A percentile compares a stretch with the other conserved stretches of the same genome.
phyloP scores from a whole-genome alignment of 2,888 invertebrate genomes.

The Mimas tiliae region DNA sequence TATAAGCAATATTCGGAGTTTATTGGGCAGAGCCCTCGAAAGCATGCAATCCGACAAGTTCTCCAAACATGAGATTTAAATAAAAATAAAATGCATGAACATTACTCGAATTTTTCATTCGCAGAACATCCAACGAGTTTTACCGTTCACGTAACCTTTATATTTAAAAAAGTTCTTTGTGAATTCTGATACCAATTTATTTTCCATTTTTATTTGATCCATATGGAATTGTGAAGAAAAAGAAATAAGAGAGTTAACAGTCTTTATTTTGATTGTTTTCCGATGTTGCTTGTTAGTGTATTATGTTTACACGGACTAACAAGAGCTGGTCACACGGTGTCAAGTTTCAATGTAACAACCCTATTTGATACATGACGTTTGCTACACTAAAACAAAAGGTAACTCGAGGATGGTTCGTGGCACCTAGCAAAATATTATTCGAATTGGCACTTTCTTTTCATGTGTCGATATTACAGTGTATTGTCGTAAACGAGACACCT shows the following conservation, averaged over 20 bases:
- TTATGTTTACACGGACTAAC: slow-evolving; percentile 27
- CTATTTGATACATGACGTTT: slow-evolving; percentile 20
- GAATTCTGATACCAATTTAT: too few species aligned
- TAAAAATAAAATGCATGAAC: slow-evolving; percentile 5
- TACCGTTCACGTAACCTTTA: slow-evolving; percentile 2
- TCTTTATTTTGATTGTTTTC: slow-evolving; percentile 45
- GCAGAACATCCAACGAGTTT: background rate
- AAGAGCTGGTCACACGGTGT: slow-evolving; percentile 20
- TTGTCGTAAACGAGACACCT: slow-evolving; percentile 15
- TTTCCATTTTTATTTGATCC: too few species aligned
- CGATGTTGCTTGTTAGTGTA: slow-evolving; percentile 50
- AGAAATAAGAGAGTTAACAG: too few species aligned
- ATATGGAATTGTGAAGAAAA: background rate
- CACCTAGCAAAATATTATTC: slow-evolving; percentile 18
- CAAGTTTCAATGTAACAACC: background rate
- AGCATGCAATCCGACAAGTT: slow-evolving; percentile 2
- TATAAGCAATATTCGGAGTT: too few species aligned
- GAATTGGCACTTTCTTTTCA: slow-evolving; percentile 22
- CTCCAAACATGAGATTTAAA: slow-evolving; percentile 2
- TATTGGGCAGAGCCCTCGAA: slow-evolving; percentile 9
- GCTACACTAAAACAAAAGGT: slow-evolving; percentile 6
- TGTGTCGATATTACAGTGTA: slow-evolving; percentile 11
- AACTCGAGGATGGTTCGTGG: background rate
- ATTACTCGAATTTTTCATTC: slow-evolving; percentile 7
- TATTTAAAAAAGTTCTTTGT: background rate